Conservation (phyloP, 2,113 vertebrate genomes). For the Malurus alboscapulatus region DNA sequence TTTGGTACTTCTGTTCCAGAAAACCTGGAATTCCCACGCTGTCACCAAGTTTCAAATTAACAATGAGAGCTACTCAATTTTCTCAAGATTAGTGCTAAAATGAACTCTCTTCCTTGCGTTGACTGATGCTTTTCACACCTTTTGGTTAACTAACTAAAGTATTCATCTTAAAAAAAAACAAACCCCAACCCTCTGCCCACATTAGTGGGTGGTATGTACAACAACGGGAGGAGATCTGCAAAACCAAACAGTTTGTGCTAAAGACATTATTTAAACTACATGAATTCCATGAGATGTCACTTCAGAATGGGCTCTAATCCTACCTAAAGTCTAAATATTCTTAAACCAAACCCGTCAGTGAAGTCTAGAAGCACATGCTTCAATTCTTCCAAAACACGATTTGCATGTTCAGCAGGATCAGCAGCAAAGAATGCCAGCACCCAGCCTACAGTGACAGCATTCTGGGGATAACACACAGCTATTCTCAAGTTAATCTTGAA, state of each 20-base stretch:
- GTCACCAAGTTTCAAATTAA: not conserved
- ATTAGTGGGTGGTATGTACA: not conserved
- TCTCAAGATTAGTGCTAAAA: not conserved
- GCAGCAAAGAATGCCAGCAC: not conserved
- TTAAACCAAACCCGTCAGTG: not conserved
- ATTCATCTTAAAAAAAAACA: not conserved
- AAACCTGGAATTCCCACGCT: not conserved
- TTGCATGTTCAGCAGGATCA: not conserved
- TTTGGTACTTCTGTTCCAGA: not conserved
- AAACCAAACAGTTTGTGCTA: not conserved
- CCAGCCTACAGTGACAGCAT: not conserved
- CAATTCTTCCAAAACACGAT: not conserved
- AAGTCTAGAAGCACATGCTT: not conserved
- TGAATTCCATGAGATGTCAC: not conserved
- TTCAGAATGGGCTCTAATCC: not conserved
- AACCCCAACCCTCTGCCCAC: not conserved
- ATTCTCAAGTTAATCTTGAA: not conserved
- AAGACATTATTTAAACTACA: not conserved
- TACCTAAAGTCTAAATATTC: not conserved
- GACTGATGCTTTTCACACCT: not conserved
- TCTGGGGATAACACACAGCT: not conserved
- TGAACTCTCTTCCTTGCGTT: not conserved
- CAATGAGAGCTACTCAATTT: not conserved
- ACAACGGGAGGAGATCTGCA: not conserved
- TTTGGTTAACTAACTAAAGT: not conserved